Conservation (phyloP, 1,140 invertebrate genomes). For the Formica exsecta region DNA sequence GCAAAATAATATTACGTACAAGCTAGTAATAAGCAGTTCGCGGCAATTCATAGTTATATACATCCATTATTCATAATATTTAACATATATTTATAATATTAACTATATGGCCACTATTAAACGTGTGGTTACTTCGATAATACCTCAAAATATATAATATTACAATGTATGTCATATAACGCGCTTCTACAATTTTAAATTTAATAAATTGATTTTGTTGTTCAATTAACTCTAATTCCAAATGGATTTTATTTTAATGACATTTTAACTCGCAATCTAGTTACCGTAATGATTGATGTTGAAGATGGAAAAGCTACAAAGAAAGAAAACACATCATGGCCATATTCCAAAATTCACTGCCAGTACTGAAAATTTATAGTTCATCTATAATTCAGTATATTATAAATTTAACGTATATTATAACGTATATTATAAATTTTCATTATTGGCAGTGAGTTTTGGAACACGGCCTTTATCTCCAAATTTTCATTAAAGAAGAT, state of each 20-base stretch:
- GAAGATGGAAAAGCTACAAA: not conserved
- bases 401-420: too few relatives aligned
- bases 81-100: slow-evolving; percentile 44
- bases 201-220: slow-evolving; percentile 6
- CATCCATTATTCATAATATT: slow-evolving; percentile 44
- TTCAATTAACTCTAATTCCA: slow-evolving; percentile 12
- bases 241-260: slow-evolving; percentile 6
- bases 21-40: slow-evolving; percentile 43
- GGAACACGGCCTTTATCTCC: too few relatives aligned
- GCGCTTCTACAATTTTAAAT: not conserved
- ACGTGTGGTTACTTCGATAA: not conserved
- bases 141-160: slow-evolving; percentile 1
- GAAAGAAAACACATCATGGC: not conserved
- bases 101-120: slow-evolving; percentile 17
- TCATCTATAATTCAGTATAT: too few relatives aligned
- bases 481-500: slow-evolving; percentile 30
- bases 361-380: too few relatives aligned
- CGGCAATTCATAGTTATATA: slow-evolving; percentile 20
- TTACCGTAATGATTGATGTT: slow-evolving; percentile 15
- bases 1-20: slow-evolving; percentile 25
- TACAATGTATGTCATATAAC: not conserved
- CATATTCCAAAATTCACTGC: too few relatives aligned
- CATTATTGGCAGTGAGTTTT: too few relatives aligned
- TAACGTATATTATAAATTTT: too few relatives aligned
- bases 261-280: slow-evolving; percentile 2